Percentiles rank a stretch among this genome's conserved stretches.
phyloP scores from a whole-genome alignment of 1,140 invertebrate genomes.

The Rhynchophorus ferrugineus region DNA sequence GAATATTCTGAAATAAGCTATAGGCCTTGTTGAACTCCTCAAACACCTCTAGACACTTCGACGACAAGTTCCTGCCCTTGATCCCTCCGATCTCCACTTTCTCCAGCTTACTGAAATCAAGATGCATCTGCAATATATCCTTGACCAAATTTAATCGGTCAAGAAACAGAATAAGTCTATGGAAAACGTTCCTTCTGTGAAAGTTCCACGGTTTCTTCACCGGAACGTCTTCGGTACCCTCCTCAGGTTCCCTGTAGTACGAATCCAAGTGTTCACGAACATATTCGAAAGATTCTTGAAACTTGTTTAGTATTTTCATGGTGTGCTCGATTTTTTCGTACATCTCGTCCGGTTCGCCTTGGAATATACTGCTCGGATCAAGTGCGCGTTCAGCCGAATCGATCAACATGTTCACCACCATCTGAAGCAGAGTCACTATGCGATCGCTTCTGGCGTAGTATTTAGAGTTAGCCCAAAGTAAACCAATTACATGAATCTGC shows the following conservation, averaged over 20 bases:
- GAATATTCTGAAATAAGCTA: constrained; percentile 58
- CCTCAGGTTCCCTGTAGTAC: constrained; percentile 38
- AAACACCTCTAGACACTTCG: constrained; percentile 46
- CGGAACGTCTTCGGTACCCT: constrained; percentile 13
- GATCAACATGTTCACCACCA: constrained; percentile 73
- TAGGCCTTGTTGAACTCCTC: constrained; percentile 68
- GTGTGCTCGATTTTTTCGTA: constrained; percentile 45
- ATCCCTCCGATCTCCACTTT: constrained; percentile 78
- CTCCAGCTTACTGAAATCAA: constrained; percentile 80
- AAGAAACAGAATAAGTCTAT: constrained; percentile 59
- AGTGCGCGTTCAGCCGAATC: constrained; percentile 48
- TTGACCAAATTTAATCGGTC: constrained; percentile 53
- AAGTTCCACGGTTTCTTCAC: constrained; percentile 61
- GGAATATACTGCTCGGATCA: constrained; percentile 58
- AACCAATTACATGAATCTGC: constrained; percentile 53
- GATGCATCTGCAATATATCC: constrained; percentile 60
- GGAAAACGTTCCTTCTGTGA: constrained; percentile 62
- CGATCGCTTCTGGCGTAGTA: constrained; percentile 71
- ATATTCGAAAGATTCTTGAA: constrained; percentile 44
- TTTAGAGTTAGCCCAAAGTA: constrained; percentile 76
- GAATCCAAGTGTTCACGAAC: constrained; percentile 47
- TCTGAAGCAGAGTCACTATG: constrained; percentile 63
- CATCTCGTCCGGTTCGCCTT: constrained; percentile 62
- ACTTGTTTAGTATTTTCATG: constrained; percentile 44
- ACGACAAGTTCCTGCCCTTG: constrained; percentile 56